phyloP scores from a whole-genome alignment of 2,113 vertebrate species.

The Rallus limicola region DNA sequence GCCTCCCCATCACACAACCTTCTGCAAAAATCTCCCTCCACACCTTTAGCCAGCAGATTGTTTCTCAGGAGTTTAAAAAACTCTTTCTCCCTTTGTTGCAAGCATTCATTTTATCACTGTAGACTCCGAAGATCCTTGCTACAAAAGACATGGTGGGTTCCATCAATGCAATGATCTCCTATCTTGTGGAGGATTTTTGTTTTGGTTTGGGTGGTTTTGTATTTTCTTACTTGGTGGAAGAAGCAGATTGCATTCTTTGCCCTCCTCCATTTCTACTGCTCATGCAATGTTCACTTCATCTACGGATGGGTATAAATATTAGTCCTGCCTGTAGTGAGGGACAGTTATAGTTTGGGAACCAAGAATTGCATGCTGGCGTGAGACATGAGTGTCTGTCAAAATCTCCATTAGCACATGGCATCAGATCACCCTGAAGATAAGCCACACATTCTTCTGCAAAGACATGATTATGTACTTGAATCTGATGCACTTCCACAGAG shows the following conservation, averaged over 20 bases:
- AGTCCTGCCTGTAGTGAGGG: not conserved
- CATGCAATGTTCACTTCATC: not conserved
- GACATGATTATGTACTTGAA: not conserved
- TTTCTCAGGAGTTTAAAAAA: not conserved
- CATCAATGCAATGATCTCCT: not conserved
- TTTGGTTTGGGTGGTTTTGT: no score
- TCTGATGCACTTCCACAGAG: not conserved
- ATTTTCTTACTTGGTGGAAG: not conserved
- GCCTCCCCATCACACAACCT: not conserved
- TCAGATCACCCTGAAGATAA: not conserved
- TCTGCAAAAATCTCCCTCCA: not conserved
- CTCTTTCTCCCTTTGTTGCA: not conserved
- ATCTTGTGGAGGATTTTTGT: fast-evolving
- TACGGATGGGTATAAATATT: not conserved
- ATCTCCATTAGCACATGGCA: not conserved
- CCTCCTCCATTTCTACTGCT: not conserved
- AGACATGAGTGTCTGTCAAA: not conserved
- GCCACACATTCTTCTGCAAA: not conserved
- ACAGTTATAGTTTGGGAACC: not conserved
- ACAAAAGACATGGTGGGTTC: not conserved
- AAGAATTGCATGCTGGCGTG: not conserved
- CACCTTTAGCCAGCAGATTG: not conserved
- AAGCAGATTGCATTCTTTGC: not conserved
- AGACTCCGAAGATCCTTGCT: not conserved
- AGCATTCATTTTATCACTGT: not conserved